Evolutionary conservation across 2,797 vertebrate species (phyloP).

Genomic region (Decapterus maruadsi): DNA sequence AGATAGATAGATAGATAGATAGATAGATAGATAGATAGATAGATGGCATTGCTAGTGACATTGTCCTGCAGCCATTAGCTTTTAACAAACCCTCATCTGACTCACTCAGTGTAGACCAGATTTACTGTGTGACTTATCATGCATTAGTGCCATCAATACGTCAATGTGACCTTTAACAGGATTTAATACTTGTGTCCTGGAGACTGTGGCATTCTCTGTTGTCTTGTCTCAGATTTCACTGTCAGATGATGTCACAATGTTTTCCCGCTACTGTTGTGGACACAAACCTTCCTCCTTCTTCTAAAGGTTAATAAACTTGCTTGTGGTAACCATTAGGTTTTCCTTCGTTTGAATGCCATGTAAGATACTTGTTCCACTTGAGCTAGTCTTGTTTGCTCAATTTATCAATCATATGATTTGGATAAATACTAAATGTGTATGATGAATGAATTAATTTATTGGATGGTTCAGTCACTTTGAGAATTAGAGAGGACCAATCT

Average conservation of each 20-base stretch:
- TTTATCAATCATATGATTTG: background rate
- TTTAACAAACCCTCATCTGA: slow-evolving; percentile 22
- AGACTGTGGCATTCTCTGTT: slow-evolving; percentile 24
- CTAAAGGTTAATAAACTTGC: background rate
- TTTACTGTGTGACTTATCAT: slow-evolving; percentile 35
- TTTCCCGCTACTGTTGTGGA: slow-evolving; percentile 8
- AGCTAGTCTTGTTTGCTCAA: background rate
- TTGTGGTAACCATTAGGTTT: background rate
- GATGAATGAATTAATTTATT: background rate
- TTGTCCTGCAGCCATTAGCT: background rate
- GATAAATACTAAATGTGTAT: too few relatives aligned
- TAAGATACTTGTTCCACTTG: too few relatives aligned
- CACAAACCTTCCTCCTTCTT: slow-evolving; percentile 7
- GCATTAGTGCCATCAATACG: slow-evolving; percentile 39
- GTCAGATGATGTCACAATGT: slow-evolving; percentile 35
- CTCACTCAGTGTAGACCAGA: slow-evolving; percentile 15
- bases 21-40: too few relatives aligned
- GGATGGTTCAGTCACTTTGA: background rate
- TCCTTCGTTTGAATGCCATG: background rate
- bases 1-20: too few relatives aligned
- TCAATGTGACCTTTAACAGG: slow-evolving; percentile 58
- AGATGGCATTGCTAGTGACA: background rate
- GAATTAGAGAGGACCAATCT: background rate
- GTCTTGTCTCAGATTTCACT: slow-evolving; percentile 55
- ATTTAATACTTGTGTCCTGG: slow-evolving; percentile 46